Conservation (phyloP, 2,888 invertebrate species). For the Pachydiplax longipennis region DNA sequence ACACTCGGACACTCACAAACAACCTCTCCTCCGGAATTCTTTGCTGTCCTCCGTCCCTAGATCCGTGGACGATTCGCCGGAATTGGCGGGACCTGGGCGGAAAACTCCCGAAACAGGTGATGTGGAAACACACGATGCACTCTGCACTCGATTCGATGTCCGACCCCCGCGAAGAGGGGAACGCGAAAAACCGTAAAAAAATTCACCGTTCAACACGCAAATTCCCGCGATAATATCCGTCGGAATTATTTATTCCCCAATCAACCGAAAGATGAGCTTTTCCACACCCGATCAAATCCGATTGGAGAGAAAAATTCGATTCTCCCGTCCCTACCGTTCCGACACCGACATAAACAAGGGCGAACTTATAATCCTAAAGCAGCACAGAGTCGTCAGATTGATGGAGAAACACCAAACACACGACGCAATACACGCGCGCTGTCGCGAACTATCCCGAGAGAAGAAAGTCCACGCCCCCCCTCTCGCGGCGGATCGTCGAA, state of each 20-base stretch:
- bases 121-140: neutral
- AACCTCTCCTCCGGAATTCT: neutral
- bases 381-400: neutral
- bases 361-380: too few relatives aligned
- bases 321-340: neutral
- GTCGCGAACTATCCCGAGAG: neutral
- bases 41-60: neutral
- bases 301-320: neutral
- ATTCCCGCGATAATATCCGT: too few relatives aligned
- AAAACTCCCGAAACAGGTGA: neutral
- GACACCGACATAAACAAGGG: neutral
- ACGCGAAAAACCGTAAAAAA: neutral
- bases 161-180: neutral
- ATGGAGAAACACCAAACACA: neutral
- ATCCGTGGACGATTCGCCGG: neutral
- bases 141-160: neutral
- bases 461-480: constrained; percentile 16
- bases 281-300: neutral
- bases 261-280: too few relatives aligned
- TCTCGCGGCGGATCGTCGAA: constrained; percentile 34
- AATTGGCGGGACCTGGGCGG: too few relatives aligned
- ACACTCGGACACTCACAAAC: neutral
- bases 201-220: too few relatives aligned
- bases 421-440: neutral
- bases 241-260: too few relatives aligned